Evolutionary conservation across 2,888 invertebrate species (phyloP).

Genomic region (Stenolophus ochropezus): DNA sequence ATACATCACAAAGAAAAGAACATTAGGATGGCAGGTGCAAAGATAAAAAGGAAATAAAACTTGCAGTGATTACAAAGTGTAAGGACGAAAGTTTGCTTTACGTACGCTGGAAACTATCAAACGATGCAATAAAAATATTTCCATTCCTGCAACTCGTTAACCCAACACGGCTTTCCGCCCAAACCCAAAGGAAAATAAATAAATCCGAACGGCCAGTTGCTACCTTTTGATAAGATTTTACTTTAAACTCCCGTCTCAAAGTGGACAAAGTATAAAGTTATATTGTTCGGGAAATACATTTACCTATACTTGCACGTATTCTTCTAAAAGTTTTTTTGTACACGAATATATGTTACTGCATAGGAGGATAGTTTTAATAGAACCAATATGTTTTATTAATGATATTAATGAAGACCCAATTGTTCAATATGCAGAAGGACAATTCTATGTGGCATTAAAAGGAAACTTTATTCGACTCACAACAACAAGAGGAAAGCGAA

Average conservation of each 20-base stretch:
- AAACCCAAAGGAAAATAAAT: not conserved
- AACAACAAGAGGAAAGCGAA: too few relatives aligned
- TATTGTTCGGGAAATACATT: not conserved
- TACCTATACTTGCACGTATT: not conserved
- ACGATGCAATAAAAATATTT: conserved; percentile 32
- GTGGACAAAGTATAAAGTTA: not conserved
- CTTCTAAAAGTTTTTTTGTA: not conserved
- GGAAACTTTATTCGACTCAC: too few relatives aligned
- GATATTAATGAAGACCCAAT: too few relatives aligned
- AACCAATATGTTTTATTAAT: too few relatives aligned
- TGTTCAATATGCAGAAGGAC: too few relatives aligned
- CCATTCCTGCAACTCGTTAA: conserved; percentile 2
- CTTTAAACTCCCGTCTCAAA: not conserved
- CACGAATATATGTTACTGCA: too few relatives aligned
- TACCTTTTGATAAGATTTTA: not conserved
- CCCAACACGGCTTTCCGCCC: not conserved
- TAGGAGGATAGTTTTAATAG: too few relatives aligned
- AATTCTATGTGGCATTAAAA: too few relatives aligned
- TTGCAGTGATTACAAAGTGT: conserved; percentile 44
- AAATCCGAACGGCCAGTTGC: not conserved
- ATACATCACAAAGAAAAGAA: conserved; percentile 37
- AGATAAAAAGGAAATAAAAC: conserved; percentile 41
- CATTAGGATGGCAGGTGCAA: conserved; percentile 45
- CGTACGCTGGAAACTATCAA: conserved; percentile 37
- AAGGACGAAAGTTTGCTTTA: conserved; percentile 33